These are phyloP conservation scores for Melanerpes formicivorus DNA, from an alignment of 2,113 vertebrate genomes.

Conservation along the genomic window DNA sequence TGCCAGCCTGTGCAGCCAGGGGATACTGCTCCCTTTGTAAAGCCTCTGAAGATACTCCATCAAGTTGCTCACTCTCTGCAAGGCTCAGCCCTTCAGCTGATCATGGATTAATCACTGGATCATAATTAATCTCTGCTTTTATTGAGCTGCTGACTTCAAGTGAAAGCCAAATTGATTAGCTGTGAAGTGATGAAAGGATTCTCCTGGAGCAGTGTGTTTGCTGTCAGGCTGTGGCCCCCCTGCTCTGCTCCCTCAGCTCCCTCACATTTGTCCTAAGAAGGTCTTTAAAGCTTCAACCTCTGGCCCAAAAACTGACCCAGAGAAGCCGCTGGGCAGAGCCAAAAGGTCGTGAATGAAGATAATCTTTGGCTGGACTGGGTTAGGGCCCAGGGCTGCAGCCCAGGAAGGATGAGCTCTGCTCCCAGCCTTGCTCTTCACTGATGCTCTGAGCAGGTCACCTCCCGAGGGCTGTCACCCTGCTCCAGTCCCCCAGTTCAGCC, in stretches of 20 bases:
- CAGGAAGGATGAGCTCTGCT: rapidly evolving
- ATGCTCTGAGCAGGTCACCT: rapidly evolving
- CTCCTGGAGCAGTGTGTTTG: neutral
- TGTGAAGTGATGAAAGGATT: neutral
- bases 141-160: neutral
- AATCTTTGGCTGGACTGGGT: neutral
- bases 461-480: rapidly evolving
- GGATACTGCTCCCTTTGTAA: neutral
- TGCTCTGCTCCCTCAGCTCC: neutral
- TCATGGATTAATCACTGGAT: neutral
- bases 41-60: neutral
- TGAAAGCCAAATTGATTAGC: slow-evolving; percentile 1
- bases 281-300: neutral
- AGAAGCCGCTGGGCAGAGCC: neutral
- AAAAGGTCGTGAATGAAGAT: too few relatives aligned
- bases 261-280: neutral
- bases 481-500: rapidly evolving
- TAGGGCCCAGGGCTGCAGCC: neutral
- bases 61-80: neutral
- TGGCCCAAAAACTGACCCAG: neutral
- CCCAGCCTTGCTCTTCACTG: neutral
- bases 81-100: neutral
- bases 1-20: neutral
- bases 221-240: neutral
- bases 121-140: slow-evolving; percentile 25